Evolutionary conservation across 2,888 invertebrate genomes (phyloP), one percentile per base, ranked within the genome.

Genomic region (Sminthurides aquaticus): DNA sequence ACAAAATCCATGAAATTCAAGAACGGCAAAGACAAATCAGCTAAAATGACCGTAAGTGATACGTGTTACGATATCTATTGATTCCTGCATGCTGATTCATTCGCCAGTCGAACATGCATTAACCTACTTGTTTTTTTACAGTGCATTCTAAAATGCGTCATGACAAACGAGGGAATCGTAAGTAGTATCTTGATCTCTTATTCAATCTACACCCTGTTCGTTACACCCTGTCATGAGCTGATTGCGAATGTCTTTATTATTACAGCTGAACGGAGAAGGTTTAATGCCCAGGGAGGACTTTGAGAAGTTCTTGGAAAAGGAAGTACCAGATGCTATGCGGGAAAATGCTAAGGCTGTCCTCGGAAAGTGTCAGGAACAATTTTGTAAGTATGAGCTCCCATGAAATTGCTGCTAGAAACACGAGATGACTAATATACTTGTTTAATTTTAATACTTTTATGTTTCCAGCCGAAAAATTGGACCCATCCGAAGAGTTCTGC

Each of bases 61-160:
- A 15, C 24, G 2, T 15, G n/a, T n/a, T 15, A 22, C 8, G 18
- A 26, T 24, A 26, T 3, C 22, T 52, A 52, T 15, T 52, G 24
- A n/a, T 8, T 11, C 22, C 11, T 59, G n/a, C 25, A 59, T 59
- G 20, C 20, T 49, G n/a, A n/a, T 49, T 49, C 20, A 27, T 24
- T 54, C 25, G 29, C 24, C 26, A 49, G 2, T 8, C 20, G n/a
- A 29, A 28, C n/a, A 57, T n/a, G n/a, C n/a, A n/a, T n/a, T n/a
- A n/a, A n/a, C n/a, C n/a, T n/a, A n/a, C n/a, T n/a, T n/a, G n/a
- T 11, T 59, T 24, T 43, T 43, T 67, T 66, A n/a, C 61, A 71
- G 71, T 73, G 73, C 48, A 67, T 71, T 8, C 64, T 73, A 8
- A 73, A 71, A 68, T 73, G 71, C 29, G 70, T 70, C 18, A 68